Percentiles rank a stretch among this genome's conserved stretches.
Conservation (phyloP, 2,113 vertebrate species). For the Aldabrachelys gigantea region DNA sequence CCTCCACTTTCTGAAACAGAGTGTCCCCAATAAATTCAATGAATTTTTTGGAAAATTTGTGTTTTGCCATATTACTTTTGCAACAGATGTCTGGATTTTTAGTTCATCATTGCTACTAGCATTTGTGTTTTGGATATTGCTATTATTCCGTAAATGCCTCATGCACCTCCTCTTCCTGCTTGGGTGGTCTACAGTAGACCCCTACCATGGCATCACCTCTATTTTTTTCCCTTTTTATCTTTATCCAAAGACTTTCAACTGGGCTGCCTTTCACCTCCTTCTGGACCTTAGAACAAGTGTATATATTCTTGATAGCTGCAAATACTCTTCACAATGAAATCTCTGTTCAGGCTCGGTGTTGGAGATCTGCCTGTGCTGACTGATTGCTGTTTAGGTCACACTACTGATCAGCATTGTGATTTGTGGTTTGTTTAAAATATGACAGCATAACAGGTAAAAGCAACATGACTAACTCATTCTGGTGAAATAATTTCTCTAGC, state of each 20-base stretch:
- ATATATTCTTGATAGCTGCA: not conserved
- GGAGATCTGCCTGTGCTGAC: not conserved
- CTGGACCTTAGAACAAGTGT: not conserved
- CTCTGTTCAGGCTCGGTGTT: not conserved
- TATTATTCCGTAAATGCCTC: not conserved
- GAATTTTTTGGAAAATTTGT: not conserved
- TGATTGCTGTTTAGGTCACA: not conserved
- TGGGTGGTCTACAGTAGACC: not conserved
- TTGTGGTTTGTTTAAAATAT: slow-evolving; percentile 15
- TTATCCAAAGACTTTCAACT: not conserved
- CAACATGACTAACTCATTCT: not conserved
- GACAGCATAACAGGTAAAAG: not conserved
- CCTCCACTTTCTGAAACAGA: not conserved
- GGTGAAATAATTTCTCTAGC: slow-evolving; percentile 18
- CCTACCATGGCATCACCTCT: not conserved
- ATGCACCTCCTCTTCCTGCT: not conserved
- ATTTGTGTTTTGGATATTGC: not conserved
- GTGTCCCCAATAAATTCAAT: not conserved
- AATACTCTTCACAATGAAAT: not conserved
- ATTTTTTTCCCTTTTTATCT: not conserved
- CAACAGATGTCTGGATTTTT: not conserved
- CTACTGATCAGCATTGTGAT: slow-evolving; percentile 6
- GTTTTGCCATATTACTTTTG: not conserved
- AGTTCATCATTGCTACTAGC: not conserved
- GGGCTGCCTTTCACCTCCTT: not conserved